Percentiles rank a stretch among this genome's conserved stretches.
These are phyloP conservation scores for Zaprionus lineosus DNA, from an alignment of 2,888 invertebrate species.

Conservation along the genomic window DNA sequence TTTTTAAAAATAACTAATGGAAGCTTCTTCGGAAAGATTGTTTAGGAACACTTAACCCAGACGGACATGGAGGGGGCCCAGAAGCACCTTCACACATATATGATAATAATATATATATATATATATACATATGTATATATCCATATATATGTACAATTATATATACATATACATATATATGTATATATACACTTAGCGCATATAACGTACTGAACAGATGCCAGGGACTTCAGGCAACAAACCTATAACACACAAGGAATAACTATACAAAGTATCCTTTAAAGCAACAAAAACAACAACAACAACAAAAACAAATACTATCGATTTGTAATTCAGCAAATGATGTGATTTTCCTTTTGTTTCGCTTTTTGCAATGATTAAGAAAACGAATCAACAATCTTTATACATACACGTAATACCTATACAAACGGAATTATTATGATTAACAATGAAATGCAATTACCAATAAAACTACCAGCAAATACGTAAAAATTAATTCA, in stretches of 20 bases:
- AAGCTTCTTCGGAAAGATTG: conserved; percentile 8
- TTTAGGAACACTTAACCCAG: neutral
- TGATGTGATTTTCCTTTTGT: conserved; percentile 59
- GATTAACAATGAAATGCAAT: conserved; percentile 69
- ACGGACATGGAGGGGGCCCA: no score
- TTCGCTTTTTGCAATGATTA: conserved; percentile 63
- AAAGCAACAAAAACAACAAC: conserved; percentile 13
- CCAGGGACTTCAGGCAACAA: conserved; percentile 38
- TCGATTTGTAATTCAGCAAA: conserved; percentile 42
- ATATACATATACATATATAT: conserved; percentile 7
- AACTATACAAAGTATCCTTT: conserved; percentile 49
- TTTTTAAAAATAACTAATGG: conserved; percentile 16
- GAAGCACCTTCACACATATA: no score
- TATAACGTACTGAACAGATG: conserved; percentile 47
- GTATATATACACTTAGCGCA: conserved; percentile 32
- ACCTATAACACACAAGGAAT: conserved; percentile 8
- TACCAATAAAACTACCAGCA: conserved; percentile 79
- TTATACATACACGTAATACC: conserved; percentile 54
- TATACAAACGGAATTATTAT: conserved; percentile 60
- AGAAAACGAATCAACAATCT: conserved; percentile 46
- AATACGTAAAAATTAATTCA: conserved; percentile 67
- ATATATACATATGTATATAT: no score
- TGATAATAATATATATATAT: no score
- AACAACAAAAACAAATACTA: conserved; percentile 13
- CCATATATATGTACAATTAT: no score